Evolutionary conservation across 2,888 invertebrate genomes (phyloP).

Genomic region (Matsumyia berberina): DNA sequence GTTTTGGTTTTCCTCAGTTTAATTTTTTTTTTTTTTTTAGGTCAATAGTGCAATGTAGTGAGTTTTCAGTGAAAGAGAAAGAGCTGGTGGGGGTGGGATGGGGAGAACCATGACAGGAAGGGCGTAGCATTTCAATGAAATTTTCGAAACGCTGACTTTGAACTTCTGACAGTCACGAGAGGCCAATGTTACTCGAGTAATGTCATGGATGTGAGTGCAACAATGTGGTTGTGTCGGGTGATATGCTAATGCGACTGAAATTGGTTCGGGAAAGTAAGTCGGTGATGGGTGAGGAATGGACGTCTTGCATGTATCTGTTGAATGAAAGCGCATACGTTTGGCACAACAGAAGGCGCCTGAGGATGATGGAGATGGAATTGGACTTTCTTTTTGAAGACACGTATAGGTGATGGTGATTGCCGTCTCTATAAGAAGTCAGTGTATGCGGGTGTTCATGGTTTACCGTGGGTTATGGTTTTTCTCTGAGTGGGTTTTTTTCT

Average conservation of each 20-base stretch:
- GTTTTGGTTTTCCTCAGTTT: neutral
- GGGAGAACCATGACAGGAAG: neutral
- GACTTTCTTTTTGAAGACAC: neutral
- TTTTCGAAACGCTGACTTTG: constrained; percentile 59
- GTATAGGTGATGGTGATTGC: no score
- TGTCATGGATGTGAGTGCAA: neutral
- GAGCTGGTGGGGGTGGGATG: neutral
- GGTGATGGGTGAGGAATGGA: neutral
- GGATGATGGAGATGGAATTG: no score
- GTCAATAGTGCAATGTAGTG: constrained; percentile 40
- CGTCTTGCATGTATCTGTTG: neutral
- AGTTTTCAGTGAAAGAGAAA: constrained; percentile 17
- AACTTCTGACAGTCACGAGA: constrained; percentile 49
- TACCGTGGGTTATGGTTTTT: no score
- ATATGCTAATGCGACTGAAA: constrained; percentile 24
- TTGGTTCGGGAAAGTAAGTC: constrained; percentile 19
- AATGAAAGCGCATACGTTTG: neutral
- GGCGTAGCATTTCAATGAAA: constrained; percentile 31
- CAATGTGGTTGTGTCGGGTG: neutral
- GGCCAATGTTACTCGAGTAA: constrained; percentile 49
- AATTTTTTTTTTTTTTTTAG: constrained; percentile 17
- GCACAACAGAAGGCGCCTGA: no score
- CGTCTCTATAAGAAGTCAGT: no score
- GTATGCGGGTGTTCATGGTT: no score
- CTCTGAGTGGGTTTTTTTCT: no score